Evolutionary conservation across 2,797 vertebrate species (phyloP), one percentile per base, ranked within the genome.

Genomic region (Pelobates cultripes): DNA sequence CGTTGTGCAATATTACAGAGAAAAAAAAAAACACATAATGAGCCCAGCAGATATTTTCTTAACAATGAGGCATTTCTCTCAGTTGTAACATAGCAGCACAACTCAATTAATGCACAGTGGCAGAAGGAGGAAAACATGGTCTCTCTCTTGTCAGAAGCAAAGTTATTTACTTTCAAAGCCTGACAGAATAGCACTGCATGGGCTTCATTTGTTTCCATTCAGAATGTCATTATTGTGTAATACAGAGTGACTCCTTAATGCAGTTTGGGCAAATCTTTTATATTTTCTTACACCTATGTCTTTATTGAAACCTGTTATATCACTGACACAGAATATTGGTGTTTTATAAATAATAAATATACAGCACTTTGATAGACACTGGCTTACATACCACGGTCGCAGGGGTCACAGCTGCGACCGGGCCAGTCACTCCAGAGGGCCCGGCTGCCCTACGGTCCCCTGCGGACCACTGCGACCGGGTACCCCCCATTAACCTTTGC

Each of bases 151-250:
- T 94, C 91, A 92, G 88, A 84, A 93, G 91, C 75, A 43, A 92
- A 93, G 92, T 93, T 94, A 94, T 92, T 94, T 94, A 94, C 90
- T 94, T 93, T 93, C 90, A 90, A 90, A 93, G 90, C 88, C 93
- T 93, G 93, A 92, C 92, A 92, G 90, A 92, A 91, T 89, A 91
- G 85, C 90, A 93, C 91, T 93, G 92, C 90, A 90, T 90, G 92
- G 90, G 90, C 91, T 93, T 94, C 92, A 89, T 94, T 93, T 94
- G 89, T 91, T 93, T 91, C 90, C 3, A 61, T 90, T 91, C 90
- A 85, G 89, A 91, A 91, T 91, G 91, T 90, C 90, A 86, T 93
- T 93, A 91, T 88, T 91, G 87, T 89, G 88, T 89, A 91, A 90
- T 88, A 88, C 87, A 75, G 79, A 90, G 89, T 88, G 88, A 90